These are phyloP conservation scores for Monopis laevigella DNA, from an alignment of 2,888 invertebrate genomes.

Conservation along the genomic window DNA sequence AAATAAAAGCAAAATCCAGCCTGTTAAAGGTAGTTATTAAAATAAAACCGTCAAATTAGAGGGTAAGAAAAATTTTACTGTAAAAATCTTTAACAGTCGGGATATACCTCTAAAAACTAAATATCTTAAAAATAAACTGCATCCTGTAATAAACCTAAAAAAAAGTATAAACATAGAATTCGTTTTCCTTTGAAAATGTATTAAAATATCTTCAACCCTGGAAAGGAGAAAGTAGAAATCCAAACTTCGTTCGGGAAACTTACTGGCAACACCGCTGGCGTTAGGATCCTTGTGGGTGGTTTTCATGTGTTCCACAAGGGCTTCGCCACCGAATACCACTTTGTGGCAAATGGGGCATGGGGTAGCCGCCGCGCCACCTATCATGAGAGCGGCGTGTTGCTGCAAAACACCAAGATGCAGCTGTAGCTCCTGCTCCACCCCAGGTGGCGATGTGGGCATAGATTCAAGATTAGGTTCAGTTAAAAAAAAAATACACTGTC, in stretches of 20 bases:
- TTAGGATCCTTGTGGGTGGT: slow-evolving; percentile 94
- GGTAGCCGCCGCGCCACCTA: slow-evolving; percentile 90
- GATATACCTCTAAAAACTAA: neutral
- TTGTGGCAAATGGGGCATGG: slow-evolving; percentile 95
- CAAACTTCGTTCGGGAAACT: slow-evolving; percentile 58
- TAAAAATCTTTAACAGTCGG: slow-evolving; percentile 6
- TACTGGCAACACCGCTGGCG: slow-evolving; percentile 89
- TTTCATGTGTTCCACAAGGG: slow-evolving; percentile 96
- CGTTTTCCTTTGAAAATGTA: neutral
- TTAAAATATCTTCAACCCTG: neutral
- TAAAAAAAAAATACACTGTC: slow-evolving; percentile 21
- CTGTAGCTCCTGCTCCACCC: slow-evolving; percentile 81
- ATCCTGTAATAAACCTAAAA: neutral
- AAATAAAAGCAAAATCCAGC: no score
- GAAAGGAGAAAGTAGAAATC: slow-evolving; percentile 21
- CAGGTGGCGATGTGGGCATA: slow-evolving; percentile 41
- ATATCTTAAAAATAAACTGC: neutral
- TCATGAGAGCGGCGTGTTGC: slow-evolving; percentile 93
- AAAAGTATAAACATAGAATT: slow-evolving; percentile 1
- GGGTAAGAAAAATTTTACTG: no score
- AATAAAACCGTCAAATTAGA: no score
- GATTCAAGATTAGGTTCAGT: slow-evolving; percentile 31
- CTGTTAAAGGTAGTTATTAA: no score
- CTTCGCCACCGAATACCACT: slow-evolving; percentile 92
- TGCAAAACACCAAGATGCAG: slow-evolving; percentile 93